Evolutionary conservation across 2,113 vertebrate genomes (phyloP), one percentile per base, ranked within the genome.

Genomic region (Uropsilus gracilis): DNA sequence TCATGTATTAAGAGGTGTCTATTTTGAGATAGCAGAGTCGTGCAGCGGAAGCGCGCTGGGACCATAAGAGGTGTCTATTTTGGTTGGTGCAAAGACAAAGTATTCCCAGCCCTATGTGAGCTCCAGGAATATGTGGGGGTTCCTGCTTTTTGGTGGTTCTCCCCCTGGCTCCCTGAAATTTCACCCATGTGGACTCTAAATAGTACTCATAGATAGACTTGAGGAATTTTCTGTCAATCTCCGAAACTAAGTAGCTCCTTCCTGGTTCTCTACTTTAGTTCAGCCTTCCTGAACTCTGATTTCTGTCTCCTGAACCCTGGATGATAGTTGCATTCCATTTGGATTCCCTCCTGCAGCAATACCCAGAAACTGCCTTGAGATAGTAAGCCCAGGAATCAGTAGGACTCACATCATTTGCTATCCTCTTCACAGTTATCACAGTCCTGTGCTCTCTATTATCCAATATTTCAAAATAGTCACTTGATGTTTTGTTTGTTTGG

Each of bases 61-160:
- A n/a, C n/a, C n/a, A n/a, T n/a, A n/a, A n/a, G n/a, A n/a, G n/a
- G 57, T 80, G 78, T 95, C 64, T 22, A 18, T 73, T 73, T 89
- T 13, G 24, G 32, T n/a, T 80, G 8, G 3, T 50, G 24, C 50
- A 73, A 57, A 69, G 9, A 59, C 73, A 57, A 85, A 39, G 8
- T 53, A 34, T 61, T 34, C 14, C 18, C 64, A 72, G 44, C 16
- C 13, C 46, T 48, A 5, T 42, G 28, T 85, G 46, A 89, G 55
- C 78, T 71, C 63, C 37, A 64, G 53, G 53, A 89, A 55, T 30
- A n/a, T 37, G 26, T 72, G n/a, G 24, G 32, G 44, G 16, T 26
- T n/a, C 16, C 53, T 71, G 18, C 32, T 78, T 84, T 69, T 26
- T 55, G 42, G 13, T 73, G 13, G 26, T 83, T 89, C 50, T 88